Conservation (phyloP, 1,140 invertebrate species). For the Hyles vespertilio region DNA sequence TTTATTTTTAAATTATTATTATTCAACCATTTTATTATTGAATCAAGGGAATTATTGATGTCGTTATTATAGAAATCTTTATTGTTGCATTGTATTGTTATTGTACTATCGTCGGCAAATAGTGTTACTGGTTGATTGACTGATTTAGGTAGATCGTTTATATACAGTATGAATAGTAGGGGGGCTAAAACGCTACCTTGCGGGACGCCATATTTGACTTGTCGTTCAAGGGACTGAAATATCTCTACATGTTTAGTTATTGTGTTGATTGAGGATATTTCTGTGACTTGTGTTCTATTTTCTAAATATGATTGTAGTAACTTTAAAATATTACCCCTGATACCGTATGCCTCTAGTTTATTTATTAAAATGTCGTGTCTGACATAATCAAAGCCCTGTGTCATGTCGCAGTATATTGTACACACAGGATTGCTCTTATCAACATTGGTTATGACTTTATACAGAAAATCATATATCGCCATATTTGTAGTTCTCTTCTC, state of each 20-base stretch:
- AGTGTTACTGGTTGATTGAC: too few species aligned
- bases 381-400: conserved; percentile 22
- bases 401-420: conserved; percentile 23
- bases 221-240: not conserved
- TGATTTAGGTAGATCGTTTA: too few species aligned
- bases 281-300: conserved; percentile 5
- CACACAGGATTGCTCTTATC: conserved; percentile 21
- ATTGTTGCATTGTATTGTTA: too few species aligned
- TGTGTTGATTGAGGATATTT: conserved; percentile 6
- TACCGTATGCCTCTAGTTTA: conserved; percentile 19
- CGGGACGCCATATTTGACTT: not conserved
- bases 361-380: conserved; percentile 9
- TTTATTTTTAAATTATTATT: too few species aligned
- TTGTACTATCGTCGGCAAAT: too few species aligned
- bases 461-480: conserved; percentile 9
- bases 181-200: conserved; percentile 12
- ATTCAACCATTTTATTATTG: too few species aligned
- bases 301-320: conserved; percentile 8
- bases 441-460: conserved; percentile 14
- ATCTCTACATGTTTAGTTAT: conserved; percentile 3
- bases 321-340: conserved; percentile 11
- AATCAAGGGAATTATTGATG: too few species aligned
- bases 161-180: conserved; percentile 3
- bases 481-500: conserved; percentile 11
- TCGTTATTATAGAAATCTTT: too few species aligned